These are phyloP conservation scores for Arion vulgaris DNA, from an alignment of 1,140 invertebrate genomes.

Conservation along the genomic window DNA sequence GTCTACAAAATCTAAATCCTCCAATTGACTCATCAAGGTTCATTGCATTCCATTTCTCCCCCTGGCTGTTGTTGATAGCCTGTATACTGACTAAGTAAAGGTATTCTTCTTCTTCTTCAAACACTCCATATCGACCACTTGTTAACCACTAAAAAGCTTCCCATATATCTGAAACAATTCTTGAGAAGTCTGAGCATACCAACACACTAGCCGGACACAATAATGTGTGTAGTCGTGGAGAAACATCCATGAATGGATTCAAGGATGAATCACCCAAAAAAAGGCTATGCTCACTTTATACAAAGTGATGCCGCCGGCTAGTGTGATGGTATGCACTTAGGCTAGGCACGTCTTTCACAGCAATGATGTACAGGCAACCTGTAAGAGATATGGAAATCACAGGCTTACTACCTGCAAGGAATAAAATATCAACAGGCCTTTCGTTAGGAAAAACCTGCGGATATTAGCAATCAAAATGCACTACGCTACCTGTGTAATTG, in stretches of 20 bases:
- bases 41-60: no score
- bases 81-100: no score
- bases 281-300: not conserved
- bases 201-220: slow-evolving; percentile 20
- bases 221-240: not conserved
- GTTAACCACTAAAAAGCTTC: not conserved
- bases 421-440: not conserved
- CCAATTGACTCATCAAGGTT: no score
- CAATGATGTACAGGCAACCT: not conserved
- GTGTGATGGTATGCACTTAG: slow-evolving; percentile 20
- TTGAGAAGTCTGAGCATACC: slow-evolving; percentile 18
- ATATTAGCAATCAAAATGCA: not conserved
- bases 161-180: not conserved
- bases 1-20: no score
- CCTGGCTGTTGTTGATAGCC: no score
- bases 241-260: not conserved
- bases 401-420: not conserved
- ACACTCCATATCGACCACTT: no score
- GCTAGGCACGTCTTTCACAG: not conserved
- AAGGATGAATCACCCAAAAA: not conserved
- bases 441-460: not conserved
- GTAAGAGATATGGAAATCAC: slow-evolving; percentile 28
- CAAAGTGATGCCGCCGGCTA: slow-evolving; percentile 5
- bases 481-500: no score
- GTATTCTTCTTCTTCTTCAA: no score